Conservation (phyloP, 2,888 invertebrate species). For the Conus canariensis region DNA sequence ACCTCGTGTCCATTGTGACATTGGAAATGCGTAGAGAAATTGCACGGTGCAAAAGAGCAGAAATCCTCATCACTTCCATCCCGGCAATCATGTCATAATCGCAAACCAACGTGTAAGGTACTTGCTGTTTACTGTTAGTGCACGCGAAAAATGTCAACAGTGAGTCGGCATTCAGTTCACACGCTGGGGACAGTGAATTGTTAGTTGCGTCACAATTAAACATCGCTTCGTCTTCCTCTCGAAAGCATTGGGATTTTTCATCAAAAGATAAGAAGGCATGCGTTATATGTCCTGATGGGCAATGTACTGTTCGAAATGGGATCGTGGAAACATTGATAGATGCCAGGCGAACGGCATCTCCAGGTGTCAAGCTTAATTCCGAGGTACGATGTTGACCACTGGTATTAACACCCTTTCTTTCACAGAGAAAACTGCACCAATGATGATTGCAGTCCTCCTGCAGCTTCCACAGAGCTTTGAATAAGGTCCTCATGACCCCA, state of each 20-base stretch:
- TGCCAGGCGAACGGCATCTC: background rate
- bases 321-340: background rate
- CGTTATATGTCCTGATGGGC: background rate
- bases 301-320: background rate
- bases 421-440: background rate
- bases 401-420: background rate
- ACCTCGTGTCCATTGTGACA: background rate
- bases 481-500: background rate
- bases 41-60: background rate
- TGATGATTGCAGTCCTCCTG: background rate
- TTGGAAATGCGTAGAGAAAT: background rate
- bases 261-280: background rate
- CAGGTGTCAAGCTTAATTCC: background rate
- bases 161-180: background rate
- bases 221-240: background rate
- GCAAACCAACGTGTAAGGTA: background rate
- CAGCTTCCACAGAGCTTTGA: slow-evolving; percentile 10
- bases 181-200: background rate
- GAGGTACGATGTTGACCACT: too few relatives aligned
- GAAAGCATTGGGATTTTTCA: background rate
- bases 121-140: background rate
- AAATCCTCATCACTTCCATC: slow-evolving; percentile 12
- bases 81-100: background rate
- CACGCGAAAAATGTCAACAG: background rate
- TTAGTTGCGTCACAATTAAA: too few relatives aligned